These are phyloP conservation scores for Toxonevra muliebris DNA, from an alignment of 2,888 invertebrate genomes.

Conservation along the genomic window DNA sequence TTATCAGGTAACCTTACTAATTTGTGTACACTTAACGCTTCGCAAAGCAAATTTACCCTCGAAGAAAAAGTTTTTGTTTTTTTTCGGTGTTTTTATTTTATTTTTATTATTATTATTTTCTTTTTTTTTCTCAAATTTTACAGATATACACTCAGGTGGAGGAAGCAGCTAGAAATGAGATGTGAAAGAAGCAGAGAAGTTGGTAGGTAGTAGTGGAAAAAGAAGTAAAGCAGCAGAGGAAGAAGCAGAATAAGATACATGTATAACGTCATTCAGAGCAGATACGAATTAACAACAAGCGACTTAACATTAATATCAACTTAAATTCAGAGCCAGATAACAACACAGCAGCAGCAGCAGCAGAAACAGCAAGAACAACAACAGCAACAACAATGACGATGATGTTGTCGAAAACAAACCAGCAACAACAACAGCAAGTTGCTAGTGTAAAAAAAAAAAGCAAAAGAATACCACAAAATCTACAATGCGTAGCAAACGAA, in stretches of 20 bases:
- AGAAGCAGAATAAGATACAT: background rate
- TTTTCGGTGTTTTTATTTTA: conserved; percentile 23
- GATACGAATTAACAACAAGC: conserved; percentile 58
- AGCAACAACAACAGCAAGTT: conserved; percentile 42
- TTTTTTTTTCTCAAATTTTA: background rate
- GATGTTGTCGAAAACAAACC: conserved; percentile 37
- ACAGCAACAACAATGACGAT: conserved; percentile 40
- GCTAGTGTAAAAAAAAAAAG: conserved; percentile 35
- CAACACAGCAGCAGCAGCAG: conserved; percentile 34
- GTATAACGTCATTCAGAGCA: conserved; percentile 22
- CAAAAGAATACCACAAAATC: conserved; percentile 25
- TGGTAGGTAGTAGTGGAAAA: too few species aligned
- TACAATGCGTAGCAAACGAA: conserved; percentile 23
- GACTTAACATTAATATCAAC: conserved; percentile 50
- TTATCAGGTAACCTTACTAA: conserved; percentile 33
- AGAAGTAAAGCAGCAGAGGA: background rate
- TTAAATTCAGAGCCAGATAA: conserved; percentile 18
- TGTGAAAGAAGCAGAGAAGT: too few species aligned
- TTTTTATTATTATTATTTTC: background rate
- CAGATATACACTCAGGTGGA: background rate
- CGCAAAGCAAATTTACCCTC: conserved; percentile 29
- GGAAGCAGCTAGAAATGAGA: too few species aligned
- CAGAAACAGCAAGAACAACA: conserved; percentile 25
- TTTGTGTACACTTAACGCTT: conserved; percentile 35
- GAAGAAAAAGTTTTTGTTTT: background rate